Conservation (phyloP, 1,140 invertebrate species). For the Drosophila lacteicornis region DNA sequence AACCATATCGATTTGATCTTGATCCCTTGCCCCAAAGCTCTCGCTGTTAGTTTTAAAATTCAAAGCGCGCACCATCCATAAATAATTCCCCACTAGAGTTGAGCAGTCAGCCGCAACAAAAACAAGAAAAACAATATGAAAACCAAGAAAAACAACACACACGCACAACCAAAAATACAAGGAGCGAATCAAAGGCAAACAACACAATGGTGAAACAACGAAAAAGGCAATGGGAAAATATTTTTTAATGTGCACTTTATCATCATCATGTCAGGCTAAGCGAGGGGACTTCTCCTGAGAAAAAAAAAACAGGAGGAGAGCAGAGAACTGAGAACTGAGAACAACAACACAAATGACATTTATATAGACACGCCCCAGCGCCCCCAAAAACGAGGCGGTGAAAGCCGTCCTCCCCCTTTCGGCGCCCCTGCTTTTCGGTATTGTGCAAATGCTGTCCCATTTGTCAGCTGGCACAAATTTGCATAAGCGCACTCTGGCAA, state of each 20-base stretch:
- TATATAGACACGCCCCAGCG: slow-evolving; percentile 75
- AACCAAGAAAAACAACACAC: not conserved
- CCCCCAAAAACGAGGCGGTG: slow-evolving; percentile 17
- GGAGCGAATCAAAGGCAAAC: slow-evolving; percentile 25
- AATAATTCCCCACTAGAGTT: slow-evolving; percentile 59
- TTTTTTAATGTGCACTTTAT: slow-evolving; percentile 81
- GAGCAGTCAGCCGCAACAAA: slow-evolving; percentile 23
- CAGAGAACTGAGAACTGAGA: slow-evolving; percentile 16
- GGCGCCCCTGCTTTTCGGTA: slow-evolving; percentile 37
- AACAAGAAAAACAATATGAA: slow-evolving; percentile 4
- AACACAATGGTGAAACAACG: slow-evolving; percentile 39
- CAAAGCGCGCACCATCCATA: slow-evolving; percentile 58
- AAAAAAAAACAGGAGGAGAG: slow-evolving; percentile 23
- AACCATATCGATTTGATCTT: slow-evolving; percentile 12
- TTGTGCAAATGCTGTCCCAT: slow-evolving; percentile 82
- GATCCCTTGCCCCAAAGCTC: not conserved
- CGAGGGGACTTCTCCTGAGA: slow-evolving; percentile 25
- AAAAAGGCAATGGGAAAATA: slow-evolving; percentile 67
- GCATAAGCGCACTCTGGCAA: slow-evolving; percentile 76
- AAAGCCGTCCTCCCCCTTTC: not conserved
- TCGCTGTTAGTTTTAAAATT: slow-evolving; percentile 49
- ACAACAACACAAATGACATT: slow-evolving; percentile 72
- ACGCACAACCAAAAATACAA: slow-evolving; percentile 16
- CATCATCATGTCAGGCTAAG: slow-evolving; percentile 79
- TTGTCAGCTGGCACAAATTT: slow-evolving; percentile 81